Evolutionary conservation across 2,113 vertebrate genomes (phyloP).

Genomic region (Raja brachyura): DNA sequence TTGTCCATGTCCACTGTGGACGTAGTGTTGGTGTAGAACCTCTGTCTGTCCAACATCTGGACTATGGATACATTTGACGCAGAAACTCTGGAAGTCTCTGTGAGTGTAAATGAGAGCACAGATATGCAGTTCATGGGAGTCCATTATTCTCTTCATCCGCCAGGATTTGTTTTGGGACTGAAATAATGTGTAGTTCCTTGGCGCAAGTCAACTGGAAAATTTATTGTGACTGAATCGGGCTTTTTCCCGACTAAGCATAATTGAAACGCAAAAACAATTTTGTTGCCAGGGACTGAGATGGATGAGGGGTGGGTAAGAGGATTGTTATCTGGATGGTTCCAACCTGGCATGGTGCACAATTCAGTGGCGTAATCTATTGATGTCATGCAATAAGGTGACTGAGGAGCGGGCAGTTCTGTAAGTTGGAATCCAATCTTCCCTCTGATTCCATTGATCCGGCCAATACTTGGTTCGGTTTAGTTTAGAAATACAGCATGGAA

Average conservation of each 20-base stretch:
- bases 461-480: too few species aligned
- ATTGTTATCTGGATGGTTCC: neutral
- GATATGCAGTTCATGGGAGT: too few species aligned
- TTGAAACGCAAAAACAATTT: neutral
- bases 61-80: neutral
- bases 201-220: neutral
- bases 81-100: neutral
- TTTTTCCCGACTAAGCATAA: neutral
- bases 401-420: neutral
- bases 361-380: neutral
- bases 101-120: neutral
- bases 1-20: neutral
- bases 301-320: neutral
- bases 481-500: too few species aligned
- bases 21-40: neutral
- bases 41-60: neutral
- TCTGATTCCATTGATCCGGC: neutral
- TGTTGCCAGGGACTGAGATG: neutral
- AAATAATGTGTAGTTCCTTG: neutral
- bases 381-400: neutral
- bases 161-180: neutral
- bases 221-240: neutral
- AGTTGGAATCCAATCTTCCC: neutral
- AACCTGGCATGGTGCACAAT: neutral
- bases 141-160: neutral